A percentile compares a stretch with the other conserved stretches of the same genome.
Evolutionary conservation across 2,797 vertebrate genomes (phyloP).

Genomic region (Craterocephalus amniculus): DNA sequence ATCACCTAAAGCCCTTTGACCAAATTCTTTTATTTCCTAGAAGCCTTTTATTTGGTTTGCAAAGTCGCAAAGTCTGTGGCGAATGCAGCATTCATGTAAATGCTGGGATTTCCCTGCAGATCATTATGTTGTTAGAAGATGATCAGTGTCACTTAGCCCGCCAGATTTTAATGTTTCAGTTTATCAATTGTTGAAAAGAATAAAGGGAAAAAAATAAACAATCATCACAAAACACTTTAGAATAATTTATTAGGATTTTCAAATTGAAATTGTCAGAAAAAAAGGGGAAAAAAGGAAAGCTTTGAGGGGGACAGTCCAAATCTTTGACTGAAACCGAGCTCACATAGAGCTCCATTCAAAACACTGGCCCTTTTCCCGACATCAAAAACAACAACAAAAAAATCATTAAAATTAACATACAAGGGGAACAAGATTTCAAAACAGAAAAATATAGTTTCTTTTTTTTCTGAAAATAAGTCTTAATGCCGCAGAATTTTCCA

Average conservation of each 20-base stretch:
- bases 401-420: constrained; percentile 77
- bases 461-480: constrained; percentile 84
- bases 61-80: too few relatives aligned
- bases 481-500: constrained; percentile 84
- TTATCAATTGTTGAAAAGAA: not conserved
- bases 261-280: constrained; percentile 89
- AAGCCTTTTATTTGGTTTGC: too few relatives aligned
- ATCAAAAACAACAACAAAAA: constrained; percentile 66
- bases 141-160: not conserved
- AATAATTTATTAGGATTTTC: constrained; percentile 99
- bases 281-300: constrained; percentile 75
- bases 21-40: too few relatives aligned
- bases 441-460: constrained; percentile 84
- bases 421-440: constrained; percentile 79
- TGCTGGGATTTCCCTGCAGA: not conserved
- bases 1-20: too few relatives aligned
- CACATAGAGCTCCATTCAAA: constrained; percentile 67
- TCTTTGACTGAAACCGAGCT: constrained; percentile 72
- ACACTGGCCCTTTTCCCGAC: constrained; percentile 73
- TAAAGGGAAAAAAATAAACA: not conserved
- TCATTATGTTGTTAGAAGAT: not conserved
- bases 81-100: not conserved
- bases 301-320: constrained; percentile 70
- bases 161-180: not conserved
- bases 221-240: constrained; percentile 82